Base-by-base conservation (phyloP, 2,888 invertebrate species). In the Brachyptera risi region DNA sequence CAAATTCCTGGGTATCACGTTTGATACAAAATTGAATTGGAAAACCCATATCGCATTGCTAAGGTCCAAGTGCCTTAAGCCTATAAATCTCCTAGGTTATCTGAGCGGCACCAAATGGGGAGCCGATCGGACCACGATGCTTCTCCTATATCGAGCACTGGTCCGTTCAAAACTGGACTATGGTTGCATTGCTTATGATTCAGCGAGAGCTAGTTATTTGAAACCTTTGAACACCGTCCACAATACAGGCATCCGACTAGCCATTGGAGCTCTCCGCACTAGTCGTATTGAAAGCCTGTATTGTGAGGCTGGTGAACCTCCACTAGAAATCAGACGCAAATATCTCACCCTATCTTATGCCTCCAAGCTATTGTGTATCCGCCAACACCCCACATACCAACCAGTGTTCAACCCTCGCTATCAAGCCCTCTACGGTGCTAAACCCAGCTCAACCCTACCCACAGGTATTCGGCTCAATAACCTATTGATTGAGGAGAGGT, bases 11-110 rank as follows among this genome's bases (percentile, higher is more conserved):
- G 49, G 59, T 13, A 13, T 59, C 31, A 50, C 23, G n/a, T 49
- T 59, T 17, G 59, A 59, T 23, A 50, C 19, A 49, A 27, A 51
- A 26, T 37, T 51, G 17, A 59, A 51, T 35, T 59, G 59, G 59
- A 51, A 37, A 13, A 23, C n/a, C n/a, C n/a, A n/a, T n/a, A 26
- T 37, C 59, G 50, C 26, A 42, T 42, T 42, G 17, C 42, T 42
- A 19, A 42, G 21, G 42, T 19, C 21, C 4, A 47, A 47, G 24
- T 47, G 47, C 24, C 21, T 24, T 21, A 47, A 47, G 19, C 21
- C 47, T n/a, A 17, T 47, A 35, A 60, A 60, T 21, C 19, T 60
- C 56, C 40, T 59, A n/a, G 17, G 17, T 27, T 50, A 27, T 15
- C 47, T 47, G 31, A 23, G 44, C 19, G 17, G 44, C 42, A 44